These are phyloP conservation scores for Etheostoma spectabile DNA, from an alignment of 2,113 vertebrate species.

Conservation along the genomic window DNA sequence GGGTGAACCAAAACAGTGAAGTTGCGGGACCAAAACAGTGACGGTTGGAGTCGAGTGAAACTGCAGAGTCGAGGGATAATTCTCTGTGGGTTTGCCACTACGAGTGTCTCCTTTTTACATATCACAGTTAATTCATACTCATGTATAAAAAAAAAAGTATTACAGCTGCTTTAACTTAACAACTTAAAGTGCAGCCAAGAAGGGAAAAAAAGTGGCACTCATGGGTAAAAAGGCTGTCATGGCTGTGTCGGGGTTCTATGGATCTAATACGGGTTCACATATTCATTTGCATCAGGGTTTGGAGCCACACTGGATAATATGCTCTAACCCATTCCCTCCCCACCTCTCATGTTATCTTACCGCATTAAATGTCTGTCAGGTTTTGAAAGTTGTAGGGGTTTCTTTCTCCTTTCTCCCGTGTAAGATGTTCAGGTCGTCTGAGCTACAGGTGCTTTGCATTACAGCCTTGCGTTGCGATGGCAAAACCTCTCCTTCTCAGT, in stretches of 20 bases:
- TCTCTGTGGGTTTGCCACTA: neutral
- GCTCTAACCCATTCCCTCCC: neutral
- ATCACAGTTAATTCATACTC: neutral
- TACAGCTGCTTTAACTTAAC: neutral
- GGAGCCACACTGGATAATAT: neutral
- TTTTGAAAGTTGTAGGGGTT: neutral
- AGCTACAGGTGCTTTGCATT: constrained; percentile 59
- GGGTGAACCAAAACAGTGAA: neutral
- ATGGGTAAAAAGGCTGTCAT: neutral
- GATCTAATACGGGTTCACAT: neutral
- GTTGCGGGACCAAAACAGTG: too few species aligned
- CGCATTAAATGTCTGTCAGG: neutral
- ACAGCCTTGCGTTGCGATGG: constrained; percentile 19
- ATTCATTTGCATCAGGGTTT: neutral
- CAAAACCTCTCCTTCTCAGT: constrained; percentile 31
- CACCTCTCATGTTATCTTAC: neutral
- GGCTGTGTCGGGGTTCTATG: neutral
- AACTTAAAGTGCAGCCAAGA: neutral
- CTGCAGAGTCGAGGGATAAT: neutral
- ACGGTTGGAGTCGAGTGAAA: neutral
- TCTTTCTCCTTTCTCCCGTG: neutral
- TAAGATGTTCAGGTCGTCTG: constrained; percentile 5
- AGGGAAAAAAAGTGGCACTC: neutral
- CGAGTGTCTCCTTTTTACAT: neutral
- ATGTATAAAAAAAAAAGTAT: too few species aligned